A percentile compares a stretch with the other conserved stretches of the same genome.
Conservation (phyloP, 2,888 invertebrate species). For the Perithous albicinctus region DNA sequence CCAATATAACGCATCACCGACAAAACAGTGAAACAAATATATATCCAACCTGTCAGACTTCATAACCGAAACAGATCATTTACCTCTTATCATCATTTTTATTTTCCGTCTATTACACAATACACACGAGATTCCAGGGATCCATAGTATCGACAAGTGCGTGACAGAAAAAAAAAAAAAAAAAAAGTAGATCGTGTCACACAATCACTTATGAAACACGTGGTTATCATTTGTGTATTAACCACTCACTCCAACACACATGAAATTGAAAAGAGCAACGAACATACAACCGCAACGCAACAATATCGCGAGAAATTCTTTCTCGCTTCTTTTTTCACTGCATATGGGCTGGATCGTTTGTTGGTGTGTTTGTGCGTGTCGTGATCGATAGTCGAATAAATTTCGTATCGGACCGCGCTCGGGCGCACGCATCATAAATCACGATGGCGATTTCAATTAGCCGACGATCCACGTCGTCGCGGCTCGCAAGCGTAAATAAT, state of each 20-base stretch:
- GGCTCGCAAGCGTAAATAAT: conserved; percentile 65
- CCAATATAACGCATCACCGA: neutral
- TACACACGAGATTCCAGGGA: conserved; percentile 38
- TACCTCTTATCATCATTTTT: conserved; percentile 7
- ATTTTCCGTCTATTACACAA: neutral
- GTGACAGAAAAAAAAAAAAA: conserved; percentile 10
- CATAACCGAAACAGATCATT: neutral
- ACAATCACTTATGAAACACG: conserved; percentile 3
- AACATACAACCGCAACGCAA: neutral
- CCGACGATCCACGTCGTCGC: conserved; percentile 67
- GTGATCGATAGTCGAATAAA: conserved; percentile 72
- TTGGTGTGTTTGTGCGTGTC: conserved; percentile 31
- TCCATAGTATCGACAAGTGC: conserved; percentile 60
- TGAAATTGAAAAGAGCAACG: conserved; percentile 6
- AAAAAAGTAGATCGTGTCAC: conserved; percentile 17
- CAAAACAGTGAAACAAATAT: neutral
- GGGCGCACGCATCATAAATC: conserved; percentile 65
- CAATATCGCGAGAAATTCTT: conserved; percentile 33
- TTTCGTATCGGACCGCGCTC: conserved; percentile 62
- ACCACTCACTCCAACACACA: too few species aligned
- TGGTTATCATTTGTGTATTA: conserved; percentile 15
- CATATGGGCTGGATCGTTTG: neutral
- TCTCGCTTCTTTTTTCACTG: conserved; percentile 35
- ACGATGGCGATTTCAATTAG: conserved; percentile 72
- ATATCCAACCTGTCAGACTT: neutral